Evolutionary conservation across 2,888 invertebrate species (phyloP), one percentile per base, ranked within the genome.

Genomic region (Heliconius ethilla): DNA sequence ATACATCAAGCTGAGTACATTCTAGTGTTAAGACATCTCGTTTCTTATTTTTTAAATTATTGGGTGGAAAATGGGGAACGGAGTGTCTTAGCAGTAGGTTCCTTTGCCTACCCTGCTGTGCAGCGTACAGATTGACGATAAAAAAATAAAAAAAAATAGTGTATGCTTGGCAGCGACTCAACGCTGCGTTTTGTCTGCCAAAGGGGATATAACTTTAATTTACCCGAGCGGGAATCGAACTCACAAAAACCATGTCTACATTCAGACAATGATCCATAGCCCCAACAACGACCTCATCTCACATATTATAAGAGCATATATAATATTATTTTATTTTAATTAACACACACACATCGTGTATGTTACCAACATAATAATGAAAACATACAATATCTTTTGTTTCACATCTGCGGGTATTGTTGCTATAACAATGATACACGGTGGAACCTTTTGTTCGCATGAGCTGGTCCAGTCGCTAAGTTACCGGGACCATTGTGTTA

Each of bases 371-470:
- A 37, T 67, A 67, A 67, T 25, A n/a, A 13, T 25, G 29, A 67
- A 37, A 37, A 67, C 11, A 67, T 67, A 67, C 69, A 72, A 33
- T 59, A 59, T 59, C n/a, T 72, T 25, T 59, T 72, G 59, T 72
- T 72, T 72, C 55, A 70, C 70, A 55, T 55, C 72, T 59, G 55
- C 72, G 29, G n/a, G 72, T 59, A 72, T 72, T 72, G 72, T 70
- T 11, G 29, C n/a, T 59, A 59, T 59, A 59, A 72, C 72, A 59
- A 72, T 72, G 72, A 59, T 59, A 25, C 55, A 33, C n/a, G 33
- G 33, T 55, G n/a, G 70, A 55, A 33, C 9, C 72, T 33, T 59
- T 72, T 72, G 72, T 72, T 72, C n/a, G n/a, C 18, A 59, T 25
- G 59, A 72, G 55, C 59, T 59, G 72, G 72, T 72, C 72, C 72